Conservation (phyloP, 1,140 invertebrate species). For the Drosophila ambigua region DNA sequence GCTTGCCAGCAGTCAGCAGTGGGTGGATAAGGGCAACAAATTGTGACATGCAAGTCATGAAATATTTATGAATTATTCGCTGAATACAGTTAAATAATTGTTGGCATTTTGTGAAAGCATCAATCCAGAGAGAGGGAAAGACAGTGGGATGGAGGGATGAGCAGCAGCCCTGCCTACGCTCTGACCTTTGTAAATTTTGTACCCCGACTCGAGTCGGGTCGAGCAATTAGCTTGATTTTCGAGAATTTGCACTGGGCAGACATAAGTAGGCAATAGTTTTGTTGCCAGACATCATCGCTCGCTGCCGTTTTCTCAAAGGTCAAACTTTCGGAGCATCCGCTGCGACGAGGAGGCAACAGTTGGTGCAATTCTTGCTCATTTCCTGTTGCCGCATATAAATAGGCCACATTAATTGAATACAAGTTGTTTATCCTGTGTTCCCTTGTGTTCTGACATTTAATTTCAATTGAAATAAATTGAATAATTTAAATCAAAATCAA, state of each 20-base stretch:
- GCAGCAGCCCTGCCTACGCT: not conserved
- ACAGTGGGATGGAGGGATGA: not conserved
- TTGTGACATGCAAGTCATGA: conserved; percentile 78
- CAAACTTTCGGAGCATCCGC: not conserved
- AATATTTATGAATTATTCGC: conserved; percentile 73
- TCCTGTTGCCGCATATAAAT: not conserved
- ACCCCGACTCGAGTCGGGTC: not conserved
- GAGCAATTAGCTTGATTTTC: conserved; percentile 47
- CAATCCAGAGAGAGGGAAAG: not conserved
- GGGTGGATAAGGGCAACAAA: conserved; percentile 40
- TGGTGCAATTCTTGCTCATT: not conserved
- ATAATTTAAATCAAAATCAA: too few species aligned
- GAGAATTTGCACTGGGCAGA: not conserved
- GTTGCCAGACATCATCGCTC: too few species aligned
- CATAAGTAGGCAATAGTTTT: too few species aligned
- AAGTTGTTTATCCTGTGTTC: too few species aligned
- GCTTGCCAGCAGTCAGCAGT: too few species aligned
- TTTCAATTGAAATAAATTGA: too few species aligned
- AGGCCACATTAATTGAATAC: too few species aligned
- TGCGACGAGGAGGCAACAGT: conserved; percentile 28
- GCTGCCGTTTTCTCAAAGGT: too few species aligned
- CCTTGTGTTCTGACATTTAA: too few species aligned
- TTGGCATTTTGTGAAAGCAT: conserved; percentile 52
- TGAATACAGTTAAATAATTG: conserved; percentile 71
- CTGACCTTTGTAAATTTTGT: not conserved